Conservation (phyloP, 1,140 invertebrate species). For the Artemia franciscana region DNA sequence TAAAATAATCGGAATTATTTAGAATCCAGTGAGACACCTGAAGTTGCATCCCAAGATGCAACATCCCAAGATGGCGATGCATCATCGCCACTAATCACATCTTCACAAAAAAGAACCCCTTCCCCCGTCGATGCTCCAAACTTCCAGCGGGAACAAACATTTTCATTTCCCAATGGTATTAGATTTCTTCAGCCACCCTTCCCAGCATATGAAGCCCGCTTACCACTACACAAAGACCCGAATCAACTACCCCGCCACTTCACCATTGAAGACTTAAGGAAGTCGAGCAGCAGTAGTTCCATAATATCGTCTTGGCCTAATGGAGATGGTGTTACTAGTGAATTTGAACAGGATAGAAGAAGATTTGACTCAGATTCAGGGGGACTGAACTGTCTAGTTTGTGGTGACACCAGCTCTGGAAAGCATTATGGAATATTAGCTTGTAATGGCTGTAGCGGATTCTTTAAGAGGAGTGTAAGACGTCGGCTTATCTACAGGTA, state of each 20-base stretch:
- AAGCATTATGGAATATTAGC: slow-evolving; percentile 98
- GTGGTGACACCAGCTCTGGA: slow-evolving; percentile 85
- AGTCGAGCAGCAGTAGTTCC: background rate
- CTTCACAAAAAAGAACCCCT: background rate
- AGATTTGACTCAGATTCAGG: background rate
- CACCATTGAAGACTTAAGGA: background rate
- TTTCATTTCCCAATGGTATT: background rate
- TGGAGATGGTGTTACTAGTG: background rate
- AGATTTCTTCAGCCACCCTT: background rate
- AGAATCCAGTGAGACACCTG: too few species aligned
- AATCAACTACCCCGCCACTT: background rate
- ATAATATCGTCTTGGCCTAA: background rate
- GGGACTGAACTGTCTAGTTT: slow-evolving; percentile 72
- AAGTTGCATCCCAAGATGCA: too few species aligned
- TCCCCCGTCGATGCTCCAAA: background rate
- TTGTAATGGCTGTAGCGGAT: slow-evolving; percentile 95
- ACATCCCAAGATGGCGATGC: too few species aligned
- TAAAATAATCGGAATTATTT: too few species aligned
- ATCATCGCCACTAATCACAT: background rate
- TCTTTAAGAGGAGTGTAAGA: slow-evolving; percentile 91
- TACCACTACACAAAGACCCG: background rate
- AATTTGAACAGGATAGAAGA: background rate
- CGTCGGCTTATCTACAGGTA: slow-evolving; percentile 93
- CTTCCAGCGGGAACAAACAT: background rate
- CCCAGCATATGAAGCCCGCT: background rate